Evolutionary conservation across 2,888 invertebrate genomes (phyloP), one percentile per base, ranked within the genome.

Genomic region (Lampropteryx suffumata): DNA sequence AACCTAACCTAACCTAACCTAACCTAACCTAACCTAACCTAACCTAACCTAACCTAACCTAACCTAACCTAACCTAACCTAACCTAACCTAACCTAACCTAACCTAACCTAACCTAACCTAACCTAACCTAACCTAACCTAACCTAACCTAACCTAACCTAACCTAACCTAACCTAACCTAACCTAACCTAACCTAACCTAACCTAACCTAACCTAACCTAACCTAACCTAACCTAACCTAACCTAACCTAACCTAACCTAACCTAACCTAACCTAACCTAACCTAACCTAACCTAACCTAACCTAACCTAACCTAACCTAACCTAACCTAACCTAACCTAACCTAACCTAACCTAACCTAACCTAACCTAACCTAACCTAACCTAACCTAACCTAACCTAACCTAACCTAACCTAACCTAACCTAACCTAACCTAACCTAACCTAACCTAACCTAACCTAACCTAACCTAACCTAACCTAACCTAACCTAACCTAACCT

Each of bases 41-140:
- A 42, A 42, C 42, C 33, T 33, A 42, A 42, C 42, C 59, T 44
- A 40, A 46, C 30, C 17, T 34, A 34, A 34, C 34, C 17, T 21
- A 21, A 21, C 34, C 61, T 59, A 61, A 61, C 61, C 59, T 58
- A 61, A 59, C 62, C 60, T 59, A 57, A 47, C 47, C 47, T 47
- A 47, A 47, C 47, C 47, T 50, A 63, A 57, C 59, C 34, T 34
- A 21, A 34, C 21, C 21, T 44, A 48, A 42, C 48, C 48, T 41
- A 40, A 43, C 43, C 44, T 48, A 53, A 47, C 48, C 44, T 48
- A 43, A 48, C 47, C 47, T 43, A 59, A 52, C 41, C 47, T 39
- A 37, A 52, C 46, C 52, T 47, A 47, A 52, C 46, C 47, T 47
- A 47, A 52, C 46, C 47, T 44, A 50, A 54, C 48, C 56, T 49